Evolutionary conservation across 2,797 vertebrate genomes (phyloP), one percentile per base, ranked within the genome.

Genomic region (Petrocephalus sullivani): DNA sequence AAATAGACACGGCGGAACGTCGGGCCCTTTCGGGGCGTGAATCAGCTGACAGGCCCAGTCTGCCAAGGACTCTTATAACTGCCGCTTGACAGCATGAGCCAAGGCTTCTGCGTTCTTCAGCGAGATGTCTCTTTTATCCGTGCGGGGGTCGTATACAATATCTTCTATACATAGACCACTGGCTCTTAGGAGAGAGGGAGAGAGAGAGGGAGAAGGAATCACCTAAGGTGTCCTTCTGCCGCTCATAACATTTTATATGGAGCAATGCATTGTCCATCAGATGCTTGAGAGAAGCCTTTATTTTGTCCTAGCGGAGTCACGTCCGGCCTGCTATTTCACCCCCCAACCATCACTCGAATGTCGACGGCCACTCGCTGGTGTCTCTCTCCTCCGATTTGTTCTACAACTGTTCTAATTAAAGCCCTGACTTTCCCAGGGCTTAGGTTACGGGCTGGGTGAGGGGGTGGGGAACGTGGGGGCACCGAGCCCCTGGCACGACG

Each of bases 1-100:
- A 95, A 96, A 96, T 96, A 96, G 95, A 92, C 92, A 93, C 93
- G 93, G 89, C 94, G 92, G 94, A 95, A 95, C 94, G 93, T 92
- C 93, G 95, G 95, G 95, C 95, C 95, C 94, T 94, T 93, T 51
- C 91, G 92, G 93, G 93, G 93, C 89, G 92, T 91, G 93, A 82
- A 71, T 90, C 57, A 91, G 49, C 85, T 58, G 89, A 53, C 81
- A 1, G 16, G 23, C 89, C 49, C 10, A 51, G 87, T 87, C 89
- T 90, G 90, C 90, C 88, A 89, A 85, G 86, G 54, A 49, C 58
- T 85, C 82, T 83, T 57, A 19, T 56, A 87, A 85, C 71, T 64
- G 87, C 89, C 83, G 54, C 60, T 87, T 81, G 85, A 87, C 87
- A 85, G 78, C 64, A 61, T 87, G 71, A 53, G 85, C 81, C 86